These are phyloP conservation scores for Perizoma affinitatum DNA, from an alignment of 2,888 invertebrate genomes.

Conservation along the genomic window DNA sequence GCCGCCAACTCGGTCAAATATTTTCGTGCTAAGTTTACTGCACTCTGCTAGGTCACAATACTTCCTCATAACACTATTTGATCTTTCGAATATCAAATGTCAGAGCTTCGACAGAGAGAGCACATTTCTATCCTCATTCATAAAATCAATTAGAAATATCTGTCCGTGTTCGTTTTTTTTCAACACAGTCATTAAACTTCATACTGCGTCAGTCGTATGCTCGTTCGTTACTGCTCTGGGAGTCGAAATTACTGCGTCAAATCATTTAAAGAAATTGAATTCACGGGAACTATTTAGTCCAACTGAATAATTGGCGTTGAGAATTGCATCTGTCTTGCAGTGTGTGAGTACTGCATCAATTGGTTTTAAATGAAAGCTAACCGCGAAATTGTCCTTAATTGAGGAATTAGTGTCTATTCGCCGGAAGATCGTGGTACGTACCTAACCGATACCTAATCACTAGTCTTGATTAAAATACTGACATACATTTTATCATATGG, in stretches of 20 bases:
- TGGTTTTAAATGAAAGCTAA: conserved; percentile 56
- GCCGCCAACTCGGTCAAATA: conserved; percentile 73
- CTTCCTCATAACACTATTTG: conserved; percentile 37
- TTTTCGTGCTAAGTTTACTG: conserved; percentile 57
- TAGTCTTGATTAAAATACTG: conserved; percentile 16
- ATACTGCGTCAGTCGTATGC: conserved; percentile 35
- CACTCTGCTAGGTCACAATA: conserved; percentile 39
- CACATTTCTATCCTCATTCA: conserved; percentile 13
- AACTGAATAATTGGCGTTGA: conserved; percentile 68
- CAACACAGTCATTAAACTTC: conserved; percentile 33
- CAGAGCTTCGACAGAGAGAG: not conserved
- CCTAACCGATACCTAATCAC: not conserved
- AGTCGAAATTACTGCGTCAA: conserved; percentile 52
- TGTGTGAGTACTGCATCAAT: conserved; percentile 64
- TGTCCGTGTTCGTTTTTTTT: conserved; percentile 19
- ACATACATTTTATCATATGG: not conserved
- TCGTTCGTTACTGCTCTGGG: conserved; percentile 41
- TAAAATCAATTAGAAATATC: conserved; percentile 17
- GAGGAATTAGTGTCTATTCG: conserved; percentile 62
- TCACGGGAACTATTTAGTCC: conserved; percentile 54
- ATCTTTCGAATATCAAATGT: conserved; percentile 15
- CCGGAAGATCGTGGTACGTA: conserved; percentile 50
- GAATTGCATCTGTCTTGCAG: conserved; percentile 73
- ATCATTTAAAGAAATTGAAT: conserved; percentile 55
- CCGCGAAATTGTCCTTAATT: conserved; percentile 79